Evolutionary conservation across 2,888 invertebrate genomes (phyloP).

Genomic region (Isotomurus palustris): DNA sequence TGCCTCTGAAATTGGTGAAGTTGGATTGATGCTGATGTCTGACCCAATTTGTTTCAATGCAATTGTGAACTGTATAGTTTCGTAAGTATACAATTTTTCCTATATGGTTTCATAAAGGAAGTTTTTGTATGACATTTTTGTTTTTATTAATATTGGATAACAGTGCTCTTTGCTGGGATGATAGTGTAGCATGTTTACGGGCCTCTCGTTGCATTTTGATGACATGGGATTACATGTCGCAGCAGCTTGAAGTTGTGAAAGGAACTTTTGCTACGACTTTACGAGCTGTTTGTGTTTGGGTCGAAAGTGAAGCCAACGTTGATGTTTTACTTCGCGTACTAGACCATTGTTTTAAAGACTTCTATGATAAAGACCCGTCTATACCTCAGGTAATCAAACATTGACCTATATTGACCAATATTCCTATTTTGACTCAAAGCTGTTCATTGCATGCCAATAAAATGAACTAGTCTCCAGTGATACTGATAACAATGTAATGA

Average conservation of each 20-base stretch:
- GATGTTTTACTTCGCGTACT: slow-evolving; percentile 34
- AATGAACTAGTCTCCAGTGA: background rate
- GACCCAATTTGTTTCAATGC: slow-evolving; percentile 35
- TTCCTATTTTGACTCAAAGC: too few species aligned
- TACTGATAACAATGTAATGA: background rate
- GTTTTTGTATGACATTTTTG: background rate
- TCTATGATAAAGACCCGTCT: slow-evolving; percentile 19
- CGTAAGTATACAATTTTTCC: slow-evolving; percentile 23
- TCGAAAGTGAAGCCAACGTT: slow-evolving; percentile 37
- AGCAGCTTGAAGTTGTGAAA: slow-evolving; percentile 26
- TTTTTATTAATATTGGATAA: slow-evolving; percentile 1
- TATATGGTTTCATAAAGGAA: background rate
- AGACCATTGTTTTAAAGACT: slow-evolving; percentile 32
- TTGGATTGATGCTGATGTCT: slow-evolving; percentile 31
- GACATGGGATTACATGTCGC: slow-evolving; percentile 25
- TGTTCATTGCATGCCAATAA: background rate
- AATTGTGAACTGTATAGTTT: slow-evolving; percentile 28
- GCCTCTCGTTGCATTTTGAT: slow-evolving; percentile 34
- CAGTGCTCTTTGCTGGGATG: slow-evolving; percentile 43
- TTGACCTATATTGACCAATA: background rate
- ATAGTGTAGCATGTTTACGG: slow-evolving; percentile 32
- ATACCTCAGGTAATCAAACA: slow-evolving; percentile 11
- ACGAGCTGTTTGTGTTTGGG: slow-evolving; percentile 32
- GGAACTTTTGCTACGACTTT: slow-evolving; percentile 33
- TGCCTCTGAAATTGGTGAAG: slow-evolving; percentile 34